phyloP scores from a whole-genome alignment of 2,888 invertebrate species.

The Ctenicera cuprea region DNA sequence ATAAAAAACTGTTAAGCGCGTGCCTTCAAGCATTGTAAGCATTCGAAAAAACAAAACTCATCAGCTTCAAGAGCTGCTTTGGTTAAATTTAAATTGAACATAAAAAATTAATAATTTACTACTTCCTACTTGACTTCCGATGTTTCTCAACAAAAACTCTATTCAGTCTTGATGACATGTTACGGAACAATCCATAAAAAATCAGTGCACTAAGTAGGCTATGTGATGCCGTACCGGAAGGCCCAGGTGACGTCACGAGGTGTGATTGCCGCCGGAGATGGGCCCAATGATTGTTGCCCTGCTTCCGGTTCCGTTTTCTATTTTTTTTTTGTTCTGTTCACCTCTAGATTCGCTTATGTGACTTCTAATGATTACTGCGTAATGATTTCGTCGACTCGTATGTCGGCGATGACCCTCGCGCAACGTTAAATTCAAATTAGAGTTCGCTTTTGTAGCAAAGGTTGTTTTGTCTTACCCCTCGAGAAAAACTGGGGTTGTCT shows the following conservation, averaged over 20 bases:
- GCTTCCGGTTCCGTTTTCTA: conserved; percentile 69
- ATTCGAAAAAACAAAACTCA: conserved; percentile 6
- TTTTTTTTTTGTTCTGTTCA: conserved; percentile 39
- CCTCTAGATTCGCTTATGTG: conserved; percentile 21
- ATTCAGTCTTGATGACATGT: conserved; percentile 27
- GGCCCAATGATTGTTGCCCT: conserved; percentile 68
- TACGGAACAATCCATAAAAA: conserved; percentile 38
- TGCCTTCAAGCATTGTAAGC: conserved; percentile 9
- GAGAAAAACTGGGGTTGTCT: conserved; percentile 38
- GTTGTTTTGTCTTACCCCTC: conserved; percentile 34
- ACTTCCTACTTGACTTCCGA: conserved; percentile 34
- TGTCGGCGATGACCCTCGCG: conserved; percentile 13
- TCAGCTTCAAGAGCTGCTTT: conserved; percentile 11
- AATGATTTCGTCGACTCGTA: conserved; percentile 16
- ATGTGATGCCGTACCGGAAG: conserved; percentile 62
- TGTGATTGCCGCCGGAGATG: conserved; percentile 71
- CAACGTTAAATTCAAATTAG: conserved; percentile 27
- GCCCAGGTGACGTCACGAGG: conserved; percentile 66
- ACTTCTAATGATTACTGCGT: conserved; percentile 12
- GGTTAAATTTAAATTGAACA: neutral
- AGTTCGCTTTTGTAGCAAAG: conserved; percentile 25
- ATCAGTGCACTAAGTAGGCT: conserved; percentile 46
- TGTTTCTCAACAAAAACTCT: conserved; percentile 23
- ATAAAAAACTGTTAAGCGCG: conserved; percentile 2
- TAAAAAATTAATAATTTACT: conserved; percentile 23